These are phyloP conservation scores for Melangyna quadrimaculata DNA, from an alignment of 2,888 invertebrate species.

Conservation along the genomic window DNA sequence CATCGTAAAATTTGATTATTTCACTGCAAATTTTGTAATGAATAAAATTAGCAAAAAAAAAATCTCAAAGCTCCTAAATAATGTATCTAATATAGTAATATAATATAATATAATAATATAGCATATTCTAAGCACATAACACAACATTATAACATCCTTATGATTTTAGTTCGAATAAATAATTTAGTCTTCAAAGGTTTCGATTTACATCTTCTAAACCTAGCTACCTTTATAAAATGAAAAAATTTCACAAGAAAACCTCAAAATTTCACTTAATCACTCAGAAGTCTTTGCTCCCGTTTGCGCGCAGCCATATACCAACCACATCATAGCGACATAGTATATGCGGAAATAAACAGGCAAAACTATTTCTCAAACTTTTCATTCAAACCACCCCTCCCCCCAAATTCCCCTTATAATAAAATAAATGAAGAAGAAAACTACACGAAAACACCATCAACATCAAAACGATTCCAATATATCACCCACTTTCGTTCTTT, in stretches of 20 bases:
- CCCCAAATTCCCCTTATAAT: background rate
- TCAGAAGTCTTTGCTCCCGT: background rate
- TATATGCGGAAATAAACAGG: background rate
- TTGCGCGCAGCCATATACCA: background rate
- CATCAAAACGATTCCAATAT: constrained; percentile 10
- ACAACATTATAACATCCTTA: background rate
- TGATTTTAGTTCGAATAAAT: background rate
- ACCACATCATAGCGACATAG: background rate
- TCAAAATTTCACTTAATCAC: background rate
- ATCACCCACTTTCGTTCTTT: constrained; percentile 4
- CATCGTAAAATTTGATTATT: no score
- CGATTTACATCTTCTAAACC: background rate
- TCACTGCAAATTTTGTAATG: background rate
- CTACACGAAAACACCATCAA: background rate
- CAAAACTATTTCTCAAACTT: background rate
- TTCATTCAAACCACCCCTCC: background rate
- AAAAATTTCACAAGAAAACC: constrained; percentile 2
- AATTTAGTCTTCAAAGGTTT: background rate
- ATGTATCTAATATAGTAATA: no score
- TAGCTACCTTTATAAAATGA: background rate
- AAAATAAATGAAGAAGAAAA: background rate
- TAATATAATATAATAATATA: no score
- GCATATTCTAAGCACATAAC: background rate
- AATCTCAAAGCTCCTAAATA: background rate
- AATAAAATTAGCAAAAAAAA: background rate